Evolutionary conservation across 2,888 invertebrate genomes (phyloP), one percentile per base, ranked within the genome.

Genomic region (Unio pictorum): DNA sequence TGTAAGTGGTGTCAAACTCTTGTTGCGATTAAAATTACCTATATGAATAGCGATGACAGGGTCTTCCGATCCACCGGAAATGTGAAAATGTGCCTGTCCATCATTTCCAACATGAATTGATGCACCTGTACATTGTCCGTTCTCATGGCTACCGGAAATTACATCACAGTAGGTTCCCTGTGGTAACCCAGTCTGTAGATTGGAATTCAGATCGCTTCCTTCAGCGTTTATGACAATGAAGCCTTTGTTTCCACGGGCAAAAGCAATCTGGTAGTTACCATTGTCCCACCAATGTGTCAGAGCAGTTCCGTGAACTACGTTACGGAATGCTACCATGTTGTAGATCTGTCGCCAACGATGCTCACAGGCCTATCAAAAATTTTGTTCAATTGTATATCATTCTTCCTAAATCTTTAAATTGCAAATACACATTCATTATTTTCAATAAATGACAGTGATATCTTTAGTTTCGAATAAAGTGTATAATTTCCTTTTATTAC

Each of bases 101-200:
- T 92, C 91, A 8, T 84, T 82, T 26, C 92, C 92, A 0, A 95
- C 95, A 0, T 85, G 90, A 5, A 95, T 89, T 0, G 90, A 89
- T 80, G 92, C 93, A 28, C 95, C 95, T 0, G 93, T 93, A 84
- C 95, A 95, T 1, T 84, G 83, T 68, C 92, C 81, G 64, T 78
- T 76, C 18, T 71, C 73, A 20, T 80, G 72, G 55, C 90, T 88
- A 0, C 96, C 95, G 18, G 94, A 94, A 79, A 95, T 95, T 26
- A 96, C 92, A 89, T 97, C 96, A 87, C 96, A 97, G 90, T 97
- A 97, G 0, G 81, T 91, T 26, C 96, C 96, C 63, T 93, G 91
- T 0, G 94, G 94, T 55, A 96, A 91, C 71, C 87, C 88, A 88
- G 89, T 89, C 62, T 83, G 75, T 20, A 90, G 65, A 60, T 68